These are phyloP conservation scores for Flexamia atlantica DNA, from an alignment of 2,888 invertebrate genomes.

Conservation along the genomic window DNA sequence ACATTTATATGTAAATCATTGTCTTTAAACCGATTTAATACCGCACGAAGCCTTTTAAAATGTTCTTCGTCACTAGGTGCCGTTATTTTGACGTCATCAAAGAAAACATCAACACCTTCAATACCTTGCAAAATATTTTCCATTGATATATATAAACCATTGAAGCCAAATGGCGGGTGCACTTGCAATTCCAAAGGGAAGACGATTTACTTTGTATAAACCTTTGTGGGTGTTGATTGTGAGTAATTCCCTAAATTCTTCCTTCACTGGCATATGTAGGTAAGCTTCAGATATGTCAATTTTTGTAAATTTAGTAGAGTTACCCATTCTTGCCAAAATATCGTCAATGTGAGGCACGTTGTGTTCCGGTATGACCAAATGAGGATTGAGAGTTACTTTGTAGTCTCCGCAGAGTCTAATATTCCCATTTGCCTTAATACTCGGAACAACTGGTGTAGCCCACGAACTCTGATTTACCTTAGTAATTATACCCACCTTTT, in stretches of 20 bases:
- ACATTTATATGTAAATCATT: not conserved
- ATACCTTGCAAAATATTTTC: not conserved
- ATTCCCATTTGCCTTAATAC: not conserved
- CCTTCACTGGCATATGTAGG: not conserved
- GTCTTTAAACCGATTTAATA: not conserved
- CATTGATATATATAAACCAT: not conserved
- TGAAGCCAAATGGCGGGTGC: slow-evolving; percentile 11
- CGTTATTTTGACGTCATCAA: slow-evolving; percentile 14
- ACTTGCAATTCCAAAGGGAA: slow-evolving; percentile 21
- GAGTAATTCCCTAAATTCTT: not conserved
- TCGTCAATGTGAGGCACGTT: not conserved
- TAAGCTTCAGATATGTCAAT: not conserved
- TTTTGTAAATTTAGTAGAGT: not conserved
- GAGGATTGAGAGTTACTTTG: not conserved
- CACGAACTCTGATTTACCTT: not conserved
- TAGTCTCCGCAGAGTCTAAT: not conserved
- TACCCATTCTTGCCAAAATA: not conserved
- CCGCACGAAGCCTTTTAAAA: not conserved
- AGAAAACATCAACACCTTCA: not conserved
- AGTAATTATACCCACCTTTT: not conserved
- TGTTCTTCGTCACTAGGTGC: not conserved
- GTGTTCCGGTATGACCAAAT: not conserved
- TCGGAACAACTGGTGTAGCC: slow-evolving; percentile 1
- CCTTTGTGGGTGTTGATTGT: slow-evolving; percentile 4
- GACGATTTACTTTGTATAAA: not conserved